These are phyloP conservation scores for Mormyrus iriodes DNA, from an alignment of 2,113 vertebrate genomes.

Conservation along the genomic window DNA sequence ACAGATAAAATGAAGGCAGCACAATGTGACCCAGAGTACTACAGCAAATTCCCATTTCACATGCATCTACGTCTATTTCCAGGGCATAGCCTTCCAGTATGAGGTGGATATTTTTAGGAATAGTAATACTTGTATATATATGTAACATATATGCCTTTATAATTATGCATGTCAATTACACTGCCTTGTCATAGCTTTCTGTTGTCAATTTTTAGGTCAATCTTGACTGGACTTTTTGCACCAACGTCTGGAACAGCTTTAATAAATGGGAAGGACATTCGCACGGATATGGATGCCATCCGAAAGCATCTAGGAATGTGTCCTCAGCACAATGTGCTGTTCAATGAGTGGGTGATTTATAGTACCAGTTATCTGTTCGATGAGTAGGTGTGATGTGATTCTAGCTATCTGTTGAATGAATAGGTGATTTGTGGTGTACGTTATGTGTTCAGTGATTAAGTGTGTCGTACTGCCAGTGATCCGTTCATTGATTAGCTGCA, in stretches of 20 bases:
- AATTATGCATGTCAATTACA: background rate
- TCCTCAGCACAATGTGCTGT: slow-evolving; percentile 94
- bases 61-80: background rate
- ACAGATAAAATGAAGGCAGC: background rate
- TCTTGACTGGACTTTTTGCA: slow-evolving; percentile 91
- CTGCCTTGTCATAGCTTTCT: background rate
- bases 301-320: slow-evolving; percentile 88
- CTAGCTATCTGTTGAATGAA: background rate
- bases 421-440: background rate
- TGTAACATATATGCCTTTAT: background rate
- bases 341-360: slow-evolving; percentile 78
- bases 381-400: background rate
- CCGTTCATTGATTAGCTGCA: background rate
- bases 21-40: background rate
- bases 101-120: background rate
- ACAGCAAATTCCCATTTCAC: background rate
- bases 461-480: background rate
- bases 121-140: too few species aligned
- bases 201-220: slow-evolving; percentile 70
- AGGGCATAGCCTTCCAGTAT: background rate
- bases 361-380: background rate
- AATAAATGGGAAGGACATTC: slow-evolving; percentile 86
- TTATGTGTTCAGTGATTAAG: background rate
- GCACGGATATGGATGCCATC: slow-evolving; percentile 76
- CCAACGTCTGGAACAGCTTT: slow-evolving; percentile 88